phyloP scores from a whole-genome alignment of 1,140 invertebrate genomes.

The Aphelinus certus region DNA sequence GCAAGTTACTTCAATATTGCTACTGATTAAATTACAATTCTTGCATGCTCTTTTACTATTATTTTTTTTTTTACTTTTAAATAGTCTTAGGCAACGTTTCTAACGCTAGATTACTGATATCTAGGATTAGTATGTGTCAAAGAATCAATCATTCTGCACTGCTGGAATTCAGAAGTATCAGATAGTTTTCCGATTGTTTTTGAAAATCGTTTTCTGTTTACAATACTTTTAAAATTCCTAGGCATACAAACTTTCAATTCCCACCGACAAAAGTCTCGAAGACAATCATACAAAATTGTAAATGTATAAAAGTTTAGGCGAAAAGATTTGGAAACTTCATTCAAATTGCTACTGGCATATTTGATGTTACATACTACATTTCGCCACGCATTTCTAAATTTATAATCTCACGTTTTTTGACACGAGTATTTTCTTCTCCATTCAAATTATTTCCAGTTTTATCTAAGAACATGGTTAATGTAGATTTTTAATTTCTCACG shows the following conservation, averaged over 20 bases:
- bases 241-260: slow-evolving; percentile 37
- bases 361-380: not conserved
- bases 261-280: slow-evolving; percentile 17
- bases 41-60: slow-evolving; percentile 21
- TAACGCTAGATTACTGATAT: slow-evolving; percentile 30
- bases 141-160: slow-evolving; percentile 10
- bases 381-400: slow-evolving; percentile 18
- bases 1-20: slow-evolving; percentile 19
- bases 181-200: slow-evolving; percentile 24
- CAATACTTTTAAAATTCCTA: slow-evolving; percentile 25
- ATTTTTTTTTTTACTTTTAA: slow-evolving; percentile 13
- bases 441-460: slow-evolving; percentile 6
- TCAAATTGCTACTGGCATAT: slow-evolving; percentile 18
- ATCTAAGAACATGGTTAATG: slow-evolving; percentile 10
- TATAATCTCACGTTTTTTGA: slow-evolving; percentile 26
- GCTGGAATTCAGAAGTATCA: slow-evolving; percentile 27
- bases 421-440: slow-evolving; percentile 19
- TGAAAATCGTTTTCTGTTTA: slow-evolving; percentile 14
- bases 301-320: slow-evolving; percentile 35
- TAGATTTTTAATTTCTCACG: slow-evolving; percentile 8
- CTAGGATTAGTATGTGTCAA: slow-evolving; percentile 24
- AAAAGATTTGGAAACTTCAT: slow-evolving; percentile 29
- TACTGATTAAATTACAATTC: slow-evolving; percentile 28
- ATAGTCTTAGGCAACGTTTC: slow-evolving; percentile 26
- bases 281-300: slow-evolving; percentile 30